phyloP scores from a whole-genome alignment of 1,140 invertebrate genomes.

The Drosophila kohkoa region DNA sequence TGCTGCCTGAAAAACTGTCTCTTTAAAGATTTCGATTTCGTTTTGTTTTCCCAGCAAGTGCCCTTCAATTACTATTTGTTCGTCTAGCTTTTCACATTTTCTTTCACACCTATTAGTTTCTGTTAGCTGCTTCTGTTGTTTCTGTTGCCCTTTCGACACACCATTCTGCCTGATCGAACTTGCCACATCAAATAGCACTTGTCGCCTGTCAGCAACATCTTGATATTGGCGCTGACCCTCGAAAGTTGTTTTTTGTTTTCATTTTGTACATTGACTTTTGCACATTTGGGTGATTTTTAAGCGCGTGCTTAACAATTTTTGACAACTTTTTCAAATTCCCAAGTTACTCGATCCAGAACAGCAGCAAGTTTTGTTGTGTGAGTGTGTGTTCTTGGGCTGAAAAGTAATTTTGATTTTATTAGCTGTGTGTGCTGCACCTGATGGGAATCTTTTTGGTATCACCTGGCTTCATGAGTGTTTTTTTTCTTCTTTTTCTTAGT shows the following conservation, averaged over 20 bases:
- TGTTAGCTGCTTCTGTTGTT: conserved; percentile 18
- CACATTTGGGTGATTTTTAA: conserved; percentile 70
- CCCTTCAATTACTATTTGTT: neutral
- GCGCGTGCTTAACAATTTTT: conserved; percentile 77
- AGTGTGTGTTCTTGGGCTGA: conserved; percentile 26
- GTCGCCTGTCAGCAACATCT: conserved; percentile 22
- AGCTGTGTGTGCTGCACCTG: conserved; percentile 72
- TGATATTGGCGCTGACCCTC: neutral
- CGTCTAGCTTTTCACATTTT: neutral
- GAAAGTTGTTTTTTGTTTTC: conserved; percentile 32
- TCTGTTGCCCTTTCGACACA: conserved; percentile 52
- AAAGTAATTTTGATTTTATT: conserved; percentile 84
- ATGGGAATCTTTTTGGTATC: conserved; percentile 49
- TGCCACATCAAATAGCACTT: conserved; percentile 72
- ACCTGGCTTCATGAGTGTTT: neutral
- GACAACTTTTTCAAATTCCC: conserved; percentile 78
- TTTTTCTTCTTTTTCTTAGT: conserved; percentile 1
- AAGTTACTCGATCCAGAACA: conserved; percentile 56
- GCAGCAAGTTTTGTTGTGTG: conserved; percentile 52
- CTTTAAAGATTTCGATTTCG: neutral
- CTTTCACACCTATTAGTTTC: neutral
- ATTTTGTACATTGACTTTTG: conserved; percentile 50
- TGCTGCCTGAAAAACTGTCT: neutral
- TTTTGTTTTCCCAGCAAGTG: neutral
- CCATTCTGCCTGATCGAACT: conserved; percentile 73